Evolutionary conservation across 2,888 invertebrate species (phyloP).

Genomic region (Leptogaster cylindrica): DNA sequence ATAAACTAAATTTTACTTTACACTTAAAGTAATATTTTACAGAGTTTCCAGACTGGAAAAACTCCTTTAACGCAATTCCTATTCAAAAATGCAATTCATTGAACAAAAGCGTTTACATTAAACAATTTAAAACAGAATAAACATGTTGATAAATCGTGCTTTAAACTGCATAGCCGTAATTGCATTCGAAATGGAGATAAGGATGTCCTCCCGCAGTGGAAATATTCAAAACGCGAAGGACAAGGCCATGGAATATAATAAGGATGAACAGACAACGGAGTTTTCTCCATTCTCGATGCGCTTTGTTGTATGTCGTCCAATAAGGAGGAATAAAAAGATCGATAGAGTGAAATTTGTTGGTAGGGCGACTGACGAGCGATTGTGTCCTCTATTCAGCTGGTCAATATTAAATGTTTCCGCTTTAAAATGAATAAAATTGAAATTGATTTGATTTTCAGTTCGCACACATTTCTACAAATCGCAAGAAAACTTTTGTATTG

Average conservation of each 20-base stretch:
- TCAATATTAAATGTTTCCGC: slow-evolving; percentile 9
- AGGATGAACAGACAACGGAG: background rate
- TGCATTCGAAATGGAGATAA: background rate
- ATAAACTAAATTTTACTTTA: no score
- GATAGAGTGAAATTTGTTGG: slow-evolving; percentile 9
- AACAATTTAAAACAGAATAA: no score
- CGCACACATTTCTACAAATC: no score
- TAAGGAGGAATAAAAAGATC: background rate
- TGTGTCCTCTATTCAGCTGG: background rate
- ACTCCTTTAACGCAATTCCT: no score
- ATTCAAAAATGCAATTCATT: no score
- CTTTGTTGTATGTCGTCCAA: no score
- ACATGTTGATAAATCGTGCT: no score
- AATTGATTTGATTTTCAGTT: slow-evolving; percentile 44
- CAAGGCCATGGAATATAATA: background rate
- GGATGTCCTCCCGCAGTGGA: background rate
- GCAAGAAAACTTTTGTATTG: slow-evolving; percentile 5
- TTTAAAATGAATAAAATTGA: slow-evolving; percentile 37
- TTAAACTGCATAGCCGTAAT: no score
- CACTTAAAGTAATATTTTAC: no score
- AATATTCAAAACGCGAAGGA: no score
- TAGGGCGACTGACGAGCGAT: slow-evolving; percentile 1
- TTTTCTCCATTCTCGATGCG: background rate
- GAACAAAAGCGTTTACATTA: no score
- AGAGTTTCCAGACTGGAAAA: no score